Base-by-base conservation (phyloP, 2,113 vertebrate species). In the Eublepharis macularius region DNA sequence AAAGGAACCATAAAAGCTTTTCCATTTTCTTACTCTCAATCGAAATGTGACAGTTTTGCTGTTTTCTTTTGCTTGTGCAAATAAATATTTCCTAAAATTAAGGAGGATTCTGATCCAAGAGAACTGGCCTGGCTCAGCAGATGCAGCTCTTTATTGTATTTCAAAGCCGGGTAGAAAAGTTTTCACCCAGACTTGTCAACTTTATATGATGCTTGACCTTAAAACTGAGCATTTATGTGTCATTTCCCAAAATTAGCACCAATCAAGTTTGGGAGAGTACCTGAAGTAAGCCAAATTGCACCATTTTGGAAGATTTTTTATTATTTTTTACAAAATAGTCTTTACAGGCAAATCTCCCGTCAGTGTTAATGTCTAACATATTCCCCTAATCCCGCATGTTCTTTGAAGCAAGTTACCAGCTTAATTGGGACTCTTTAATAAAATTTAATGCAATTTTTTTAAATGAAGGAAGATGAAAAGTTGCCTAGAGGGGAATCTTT, bases 371-470 rank as follows among this genome's bases (percentile, higher is more conserved):
- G 2, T 90, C 89, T 86, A 93, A 89, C 87, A 66, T 89, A 93
- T 93, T 70, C 84, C 90, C 90, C 69, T 92, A 92, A 95, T 92
- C 87, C 89, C 92, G 88, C 85, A 87, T 95, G 88, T 89, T 94
- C 90, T 94, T 88, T 94, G 93, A 95, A 89, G 95, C 91, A 94
- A 94, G 93, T 91, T 93, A 68, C 82, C 80, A 81, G 85, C 80
- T 95, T 96, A 94, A 95, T 93, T 94, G 91, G 93, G 90, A 90
- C 86, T 90, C 86, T 94, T 95, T 94, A 94, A 94, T 92, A 94
- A 93, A 95, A 96, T 93, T 90, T 95, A 93, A 93, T 94, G 85
- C 76, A 89, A 90, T 91, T 94, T 94, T n/a, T 82, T 94, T 94
- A 84, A 92, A 93, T 91, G 86, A 94, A 94, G 87, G 94, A 94